Evolutionary conservation across 2,113 vertebrate species (phyloP), one percentile per base, ranked within the genome.

Genomic region (Trichechus manatus): DNA sequence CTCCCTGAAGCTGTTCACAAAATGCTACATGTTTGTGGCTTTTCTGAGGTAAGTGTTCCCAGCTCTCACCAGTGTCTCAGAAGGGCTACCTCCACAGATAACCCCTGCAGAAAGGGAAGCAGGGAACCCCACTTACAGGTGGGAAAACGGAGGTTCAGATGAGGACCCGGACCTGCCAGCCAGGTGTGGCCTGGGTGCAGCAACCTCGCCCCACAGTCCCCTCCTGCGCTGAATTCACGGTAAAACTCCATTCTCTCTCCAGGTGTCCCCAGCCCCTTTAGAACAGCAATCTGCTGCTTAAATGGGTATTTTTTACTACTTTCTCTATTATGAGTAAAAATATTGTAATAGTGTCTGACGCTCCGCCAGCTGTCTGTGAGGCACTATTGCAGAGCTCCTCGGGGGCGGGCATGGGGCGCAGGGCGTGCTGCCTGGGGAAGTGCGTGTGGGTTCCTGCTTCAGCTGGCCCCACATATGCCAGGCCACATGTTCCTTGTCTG

Each of bases 401-500:
- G 6, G 91, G 97, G 97, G 95, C 6, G 33, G 97, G 97, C 86
- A 68, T 64, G 0, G 33, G 86, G 83, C 93, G 44, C 23, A 0
- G 42, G 75, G 92, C 39, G 97, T 96, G 94, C 95, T 97, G 96
- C 98, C 98, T 97, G 98, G 89, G 98, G 98, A 96, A 97, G 97
- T 96, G 93, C 93, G 87, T 94, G 95, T 96, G 95, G 97, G 96
- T 97, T 95, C 98, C 98, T 97, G 97, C 96, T 96, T 97, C 95
- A 98, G 97, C 97, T 97, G 98, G 97, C 97, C 98, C 98, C 98
- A 95, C 98, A 98, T 97, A 97, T 97, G 98, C 98, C 97, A 87
- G 98, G 98, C 98, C 98, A 98, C 98, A 97, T 98, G 98, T 97
- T 98, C 97, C 96, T 97, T 36, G 96, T 94, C 98, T 97, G 97